These are phyloP conservation scores for Girardinus metallicus DNA, from an alignment of 2,797 vertebrate species.

Conservation along the genomic window DNA sequence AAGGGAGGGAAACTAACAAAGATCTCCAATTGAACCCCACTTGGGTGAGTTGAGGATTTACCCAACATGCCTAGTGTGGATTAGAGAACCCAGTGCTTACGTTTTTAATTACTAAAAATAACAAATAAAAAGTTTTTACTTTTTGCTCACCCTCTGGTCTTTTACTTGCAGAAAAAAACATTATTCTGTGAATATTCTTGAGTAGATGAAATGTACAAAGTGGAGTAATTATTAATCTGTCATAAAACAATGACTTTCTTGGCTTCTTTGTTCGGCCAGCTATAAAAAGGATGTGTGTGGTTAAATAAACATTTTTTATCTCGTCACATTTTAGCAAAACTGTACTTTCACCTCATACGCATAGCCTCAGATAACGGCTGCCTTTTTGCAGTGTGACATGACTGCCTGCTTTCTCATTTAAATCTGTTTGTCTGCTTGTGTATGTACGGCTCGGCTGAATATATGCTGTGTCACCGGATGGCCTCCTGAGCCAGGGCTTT, in stretches of 20 bases:
- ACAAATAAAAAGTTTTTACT: not conserved
- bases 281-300: conserved; percentile 6
- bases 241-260: conserved; percentile 18
- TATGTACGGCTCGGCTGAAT: conserved; percentile 35
- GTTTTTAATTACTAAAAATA: not conserved
- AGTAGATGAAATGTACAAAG: not conserved
- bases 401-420: conserved; percentile 42
- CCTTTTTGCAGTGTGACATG: conserved; percentile 46
- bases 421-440: conserved; percentile 21
- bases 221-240: conserved; percentile 23
- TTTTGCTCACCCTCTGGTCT: not conserved
- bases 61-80: not conserved
- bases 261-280: conserved; percentile 7
- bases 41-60: not conserved
- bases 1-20: not conserved
- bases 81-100: not conserved
- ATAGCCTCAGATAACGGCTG: conserved; percentile 19
- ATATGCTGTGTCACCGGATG: conserved; percentile 60
- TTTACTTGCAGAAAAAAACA: not conserved
- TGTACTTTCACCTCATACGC: conserved; percentile 15
- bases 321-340: conserved; percentile 16
- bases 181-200: not conserved
- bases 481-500: conserved; percentile 58
- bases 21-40: not conserved
- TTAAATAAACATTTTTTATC: conserved; percentile 21